Evolutionary conservation across 2,888 invertebrate species (phyloP), one percentile per base, ranked within the genome.

Genomic region (Melinaea marsaeus): DNA sequence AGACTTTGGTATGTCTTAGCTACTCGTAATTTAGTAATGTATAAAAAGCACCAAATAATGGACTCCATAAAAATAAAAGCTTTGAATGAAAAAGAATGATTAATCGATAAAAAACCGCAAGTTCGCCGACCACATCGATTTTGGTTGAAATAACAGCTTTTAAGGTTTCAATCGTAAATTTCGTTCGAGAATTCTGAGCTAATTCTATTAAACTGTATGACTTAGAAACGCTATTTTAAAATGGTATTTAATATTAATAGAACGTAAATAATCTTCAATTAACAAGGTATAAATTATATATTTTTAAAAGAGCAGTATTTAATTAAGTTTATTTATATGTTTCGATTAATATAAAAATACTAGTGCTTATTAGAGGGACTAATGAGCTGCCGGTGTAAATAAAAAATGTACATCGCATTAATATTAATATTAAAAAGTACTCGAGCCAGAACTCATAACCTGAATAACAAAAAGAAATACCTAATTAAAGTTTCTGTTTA

Each of bases 1-100:
- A 73, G 87, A 85, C 71, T 88, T 85, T 72, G 90, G 90, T 90
- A 79, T n/a, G 57, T 13, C 45, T 59, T 46, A 48, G 57, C n/a
- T 42, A 42, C 42, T 33, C 33, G 11, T 6, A 9, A 9, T 9
- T 42, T 45, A 2, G 13, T 13, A 60, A 3, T 22, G 13, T 22
- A 51, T 51, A 51, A 32, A 51, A 22, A 51, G 22, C 22, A 22
- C 22, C 22, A 22, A 22, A 1, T 22, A 51, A 51, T 11, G 32
- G 11, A 11, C 9, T 32, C 7, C 32, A 32, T 51, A 32, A 51
- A 51, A 51, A 51, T 32, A 51, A 32, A 51, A 51, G 51, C 32
- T 32, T 22, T 51, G 32, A 32, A 37, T 47, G 37, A 46, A 13
- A 55, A 35, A 37, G 37, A n/a, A 13, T 34, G 13, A 61, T 48